Percentiles rank a stretch among this genome's conserved stretches.
Evolutionary conservation across 1,140 invertebrate species (phyloP).

Genomic region (Drosophila orosa): DNA sequence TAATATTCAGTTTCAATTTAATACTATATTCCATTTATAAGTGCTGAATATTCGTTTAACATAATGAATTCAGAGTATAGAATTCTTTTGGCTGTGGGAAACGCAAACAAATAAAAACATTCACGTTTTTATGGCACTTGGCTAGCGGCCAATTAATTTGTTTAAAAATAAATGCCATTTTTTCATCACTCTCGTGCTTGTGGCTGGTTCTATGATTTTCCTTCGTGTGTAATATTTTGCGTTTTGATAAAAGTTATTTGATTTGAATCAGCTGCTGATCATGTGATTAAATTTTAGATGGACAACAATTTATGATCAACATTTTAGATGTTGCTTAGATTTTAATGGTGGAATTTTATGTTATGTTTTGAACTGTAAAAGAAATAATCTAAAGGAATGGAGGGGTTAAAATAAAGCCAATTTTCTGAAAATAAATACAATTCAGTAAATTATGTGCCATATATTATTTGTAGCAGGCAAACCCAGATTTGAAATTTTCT

Average conservation of each 20-base stretch:
- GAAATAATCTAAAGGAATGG: fast-evolving
- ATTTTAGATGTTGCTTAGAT: neutral
- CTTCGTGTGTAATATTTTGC: conserved; percentile 30
- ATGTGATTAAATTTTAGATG: conserved; percentile 28
- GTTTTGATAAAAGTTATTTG: conserved; percentile 49
- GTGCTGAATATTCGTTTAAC: conserved; percentile 16
- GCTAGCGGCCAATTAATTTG: conserved; percentile 69
- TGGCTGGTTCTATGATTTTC: conserved; percentile 24
- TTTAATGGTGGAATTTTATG: conserved; percentile 4
- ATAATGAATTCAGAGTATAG: conserved; percentile 20
- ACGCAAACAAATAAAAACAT: conserved; percentile 60
- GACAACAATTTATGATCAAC: conserved; percentile 3
- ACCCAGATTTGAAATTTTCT: neutral
- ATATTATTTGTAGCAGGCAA: neutral
- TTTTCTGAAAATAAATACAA: neutral
- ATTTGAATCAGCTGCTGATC: conserved; percentile 34
- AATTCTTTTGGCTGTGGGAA: conserved; percentile 14
- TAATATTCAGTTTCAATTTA: conserved; percentile 12
- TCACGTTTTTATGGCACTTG: conserved; percentile 79
- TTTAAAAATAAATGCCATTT: conserved; percentile 77
- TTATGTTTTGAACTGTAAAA: neutral
- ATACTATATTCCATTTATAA: conserved; percentile 26
- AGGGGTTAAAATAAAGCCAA: neutral
- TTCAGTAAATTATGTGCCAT: neutral
- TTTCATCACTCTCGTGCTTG: conserved; percentile 38